Evolutionary conservation across 92 coral and sea anemone species (phyloP), one percentile per base, ranked within the genome.

Genomic region (Muricea muricata): DNA sequence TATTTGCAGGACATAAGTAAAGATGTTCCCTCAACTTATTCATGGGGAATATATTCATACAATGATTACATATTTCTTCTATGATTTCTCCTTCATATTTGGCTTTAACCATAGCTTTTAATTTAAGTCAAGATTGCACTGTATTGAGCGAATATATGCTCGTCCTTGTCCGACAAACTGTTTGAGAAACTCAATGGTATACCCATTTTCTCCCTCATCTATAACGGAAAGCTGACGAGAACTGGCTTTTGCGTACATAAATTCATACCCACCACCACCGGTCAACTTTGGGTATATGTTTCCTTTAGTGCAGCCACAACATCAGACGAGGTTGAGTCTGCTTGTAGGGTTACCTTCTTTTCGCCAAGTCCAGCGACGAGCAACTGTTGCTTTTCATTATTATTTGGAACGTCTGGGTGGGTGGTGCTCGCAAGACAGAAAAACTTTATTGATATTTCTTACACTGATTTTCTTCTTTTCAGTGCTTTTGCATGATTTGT

Each of bases 301-400:
- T 69, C 75, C 52, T 69, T 69, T 69, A 69, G 48, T 11, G 52
- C 75, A 69, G 75, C 75, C 25, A 40, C 75, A 31, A 69, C 75
- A 69, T 69, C 75, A 34, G 52, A 69, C 17, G 75, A 32, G 35
- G 23, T 69, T 31, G 75, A 69, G 48, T 69, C 75, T 69, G 75
- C 46, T 32, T 2, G 75, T 69, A 69, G 75, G 3, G 75, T 69
- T 69, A 69, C 30, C 47, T 69, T 69, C 52, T 40, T 69, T 69
- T 69, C 75, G 15, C 75, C 75, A 32, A 69, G 75, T 69, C 75
- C 75, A 69, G 31, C 75, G 0, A 69, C 75, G 39, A 75, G 81
- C 81, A 48, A 48, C 81, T 75, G 81, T 75, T 75, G 81, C 57
- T 75, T 75, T 75, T 75, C 81, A 42, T 75, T 66, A 75, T 75